These are phyloP conservation scores for Atherinosoma microstoma DNA, from an alignment of 2,797 vertebrate genomes.

Conservation along the genomic window DNA sequence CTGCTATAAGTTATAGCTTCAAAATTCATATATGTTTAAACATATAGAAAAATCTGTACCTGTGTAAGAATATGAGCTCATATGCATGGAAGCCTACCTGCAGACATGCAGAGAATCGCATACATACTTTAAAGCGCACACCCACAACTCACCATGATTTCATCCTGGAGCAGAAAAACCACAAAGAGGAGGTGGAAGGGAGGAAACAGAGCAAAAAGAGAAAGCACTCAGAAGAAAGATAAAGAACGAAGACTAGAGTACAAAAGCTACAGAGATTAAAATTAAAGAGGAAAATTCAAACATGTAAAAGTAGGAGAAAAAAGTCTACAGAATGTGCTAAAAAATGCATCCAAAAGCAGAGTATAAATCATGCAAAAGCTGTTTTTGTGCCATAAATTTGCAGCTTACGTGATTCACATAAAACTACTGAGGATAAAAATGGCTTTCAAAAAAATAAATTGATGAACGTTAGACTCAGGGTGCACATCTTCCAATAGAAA, in stretches of 20 bases:
- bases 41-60: slow-evolving; percentile 25
- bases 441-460: background rate
- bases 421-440: background rate
- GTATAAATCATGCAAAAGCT: slow-evolving; percentile 13
- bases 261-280: background rate
- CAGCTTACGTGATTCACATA: background rate
- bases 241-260: slow-evolving; percentile 10
- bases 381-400: background rate
- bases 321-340: too few species aligned
- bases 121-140: slow-evolving; percentile 29
- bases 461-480: background rate
- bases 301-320: slow-evolving; percentile 2
- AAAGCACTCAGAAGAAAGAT: slow-evolving; percentile 49
- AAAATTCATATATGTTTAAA: slow-evolving; percentile 28
- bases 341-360: background rate
- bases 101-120: slow-evolving; percentile 48
- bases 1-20: background rate
- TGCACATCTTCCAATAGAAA: background rate
- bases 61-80: slow-evolving; percentile 37
- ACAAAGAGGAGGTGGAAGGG: slow-evolving; percentile 76
- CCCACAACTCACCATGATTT: slow-evolving; percentile 96
- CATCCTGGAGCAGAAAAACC: slow-evolving; percentile 92
- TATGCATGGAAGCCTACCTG: slow-evolving; percentile 34
- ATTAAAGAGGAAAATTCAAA: slow-evolving; percentile 10
- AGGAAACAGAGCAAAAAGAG: slow-evolving; percentile 34